Base-by-base conservation (phyloP, 2,797 vertebrate species). In the Lerista edwardsae region DNA sequence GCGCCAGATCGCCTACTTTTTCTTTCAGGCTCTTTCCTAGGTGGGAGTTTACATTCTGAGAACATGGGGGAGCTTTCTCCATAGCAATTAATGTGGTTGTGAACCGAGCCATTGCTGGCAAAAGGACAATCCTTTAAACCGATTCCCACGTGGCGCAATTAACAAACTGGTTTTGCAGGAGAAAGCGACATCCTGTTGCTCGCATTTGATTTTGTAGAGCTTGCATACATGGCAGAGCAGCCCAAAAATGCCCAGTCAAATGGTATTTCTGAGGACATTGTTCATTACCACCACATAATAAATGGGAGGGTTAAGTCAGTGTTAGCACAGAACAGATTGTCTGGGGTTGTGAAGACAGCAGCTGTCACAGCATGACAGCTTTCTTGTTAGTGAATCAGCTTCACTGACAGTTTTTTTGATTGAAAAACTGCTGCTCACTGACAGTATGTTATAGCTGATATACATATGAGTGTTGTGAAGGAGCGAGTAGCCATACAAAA, bases 341-440 rank as follows among this genome's bases (percentile, higher is more conserved):
- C 95, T 95, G 92, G 92, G 93, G 93, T 90, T 95, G 93, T 93
- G 94, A 92, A 95, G 95, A 94, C 93, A 94, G 95, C 95, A 95
- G 94, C 94, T 96, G 95, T 94, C 94, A 94, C 90, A 94, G 94
- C 92, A 91, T 94, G 95, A 95, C 96, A 96, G 94, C 92, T 95
- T 95, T 93, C 94, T 90, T 95, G 95, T 95, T 95, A 95, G 95
- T 93, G 94, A 95, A 94, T 95, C 95, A 94, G 93, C 85, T 94
- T 93, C 89, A 88, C 93, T 95, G 96, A 95, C 95, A 96, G 94
- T 65, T 90, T 94, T 82, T 92, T 94, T 95, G 96, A 96, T 95
- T 93, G 95, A 95, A 94, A 83, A 97, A 96, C 95, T 96, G 96
- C 92, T 94, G 91, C 90, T 94, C 92, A 51, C 86, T 95, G 94